Evolutionary conservation across 37 sponge, comb jelly and placozoan genomes (phyloP), one percentile per base, ranked within the genome.

Genomic region (Cliona cf. orientalis): DNA sequence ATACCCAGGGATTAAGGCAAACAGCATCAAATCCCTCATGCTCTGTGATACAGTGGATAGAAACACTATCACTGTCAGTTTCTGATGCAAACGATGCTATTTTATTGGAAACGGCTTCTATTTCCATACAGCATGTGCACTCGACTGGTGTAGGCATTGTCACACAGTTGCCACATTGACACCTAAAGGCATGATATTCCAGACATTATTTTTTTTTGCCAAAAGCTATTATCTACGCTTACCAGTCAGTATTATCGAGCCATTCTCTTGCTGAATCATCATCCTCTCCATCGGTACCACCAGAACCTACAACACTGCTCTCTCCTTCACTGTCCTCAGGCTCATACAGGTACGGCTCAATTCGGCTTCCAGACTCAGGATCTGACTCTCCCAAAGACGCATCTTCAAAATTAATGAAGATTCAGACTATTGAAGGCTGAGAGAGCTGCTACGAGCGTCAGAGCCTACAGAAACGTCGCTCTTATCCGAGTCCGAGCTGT

Each of bases 11-110:
- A 57, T 85, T 68, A 26, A 85, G 60, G 57, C 86, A 85, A 26
- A 85, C 86, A 45, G 79, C 21, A 25, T 65, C 70, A 85, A 85
- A 85, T 55, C 79, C 86, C 34, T 64, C 69, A 49, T 85, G 86
- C 60, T 78, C 57, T 38, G 86, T 85, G 32, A 79, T 85, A 49
- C 79, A 79, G 26, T 28, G 21, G 7, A 39, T 23, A 31, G 44
- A 7, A 23, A 40, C 60, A 33, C 37, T 36, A 29, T 12, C 41
- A 49, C 53, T 49, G 14, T 49, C 53, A 49, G 53, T 49, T 19
- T 49, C 53, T 49, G 14, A 9, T 49, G 53, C 14, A 49, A 49
- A 49, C 9, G n/a, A 5, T 14, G 46, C 74, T 31, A 78, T 69
- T 56, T 82, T 82, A 11, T 46, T 75, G 5, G 23, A 41, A 57